Base-by-base conservation (phyloP, 2,113 vertebrate genomes). In the Tachysurus vachellii region DNA sequence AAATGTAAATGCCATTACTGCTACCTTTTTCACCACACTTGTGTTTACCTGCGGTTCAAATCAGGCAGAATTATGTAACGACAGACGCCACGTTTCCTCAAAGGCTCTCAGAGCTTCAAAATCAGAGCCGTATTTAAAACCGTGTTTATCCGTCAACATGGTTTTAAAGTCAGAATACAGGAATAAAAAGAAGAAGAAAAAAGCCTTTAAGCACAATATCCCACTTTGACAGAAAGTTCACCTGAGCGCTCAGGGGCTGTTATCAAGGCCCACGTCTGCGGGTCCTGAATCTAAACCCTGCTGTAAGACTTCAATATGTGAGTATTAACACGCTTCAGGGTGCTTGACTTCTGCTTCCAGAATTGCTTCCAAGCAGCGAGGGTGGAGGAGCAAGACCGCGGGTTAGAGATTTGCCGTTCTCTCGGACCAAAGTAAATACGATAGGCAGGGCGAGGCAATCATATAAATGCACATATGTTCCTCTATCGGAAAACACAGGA, bases 311-410 rank as follows among this genome's bases (percentile, higher is more conserved):
- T 93, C 94, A 94, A 94, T 94, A 94, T 94, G 94, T 93, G 91
- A 92, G 94, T 92, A 94, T 94, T 94, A 94, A 93, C 95, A 95
- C 94, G 93, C 95, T 95, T 94, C 95, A 95, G 92, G 94, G 94
- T 95, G 89, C 93, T 94, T 91, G 93, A 93, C 93, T 95, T 92
- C 93, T 92, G 93, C 89, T 85, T 91, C 92, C 93, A 89, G 93
- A 95, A 95, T 95, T 94, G 93, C 94, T 94, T 90, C 90, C 89
- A 89, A 91, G 92, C 91, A 87, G 92, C 89, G 93, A 90, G 91
- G 88, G 91, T 91, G 89, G 75, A 92, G 86, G 93, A 88, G 91
- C 88, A 84, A 88, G 89, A 89, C 89, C 81, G 87, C 81, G 81
- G 81, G 92, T 93, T 91, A 90, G 89, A 94, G 93, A 95, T 95